phyloP scores from a whole-genome alignment of 1,140 invertebrate species.

The Lamellibrachia luymesi region DNA sequence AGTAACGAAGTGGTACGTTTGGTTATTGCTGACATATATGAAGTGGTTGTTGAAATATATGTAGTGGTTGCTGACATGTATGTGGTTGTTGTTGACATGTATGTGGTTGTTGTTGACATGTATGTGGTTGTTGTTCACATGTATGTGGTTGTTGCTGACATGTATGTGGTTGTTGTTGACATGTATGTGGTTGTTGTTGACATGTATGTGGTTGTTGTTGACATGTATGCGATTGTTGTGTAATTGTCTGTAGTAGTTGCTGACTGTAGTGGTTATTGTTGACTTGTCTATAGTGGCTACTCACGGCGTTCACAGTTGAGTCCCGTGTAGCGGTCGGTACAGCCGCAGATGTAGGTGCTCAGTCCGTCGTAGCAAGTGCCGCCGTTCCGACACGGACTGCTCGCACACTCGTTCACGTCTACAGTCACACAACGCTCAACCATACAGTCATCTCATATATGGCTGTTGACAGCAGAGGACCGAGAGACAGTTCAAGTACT shows the following conservation, averaged over 20 bases:
- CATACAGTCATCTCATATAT: too few relatives aligned
- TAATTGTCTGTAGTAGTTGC: background rate
- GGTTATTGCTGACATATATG: background rate
- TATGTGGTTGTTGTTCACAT: background rate
- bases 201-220: background rate
- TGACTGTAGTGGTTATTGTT: background rate
- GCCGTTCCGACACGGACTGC: conserved; percentile 26
- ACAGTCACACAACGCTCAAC: background rate
- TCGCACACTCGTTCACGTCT: conserved; percentile 22
- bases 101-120: background rate
- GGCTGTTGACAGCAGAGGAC: too few relatives aligned
- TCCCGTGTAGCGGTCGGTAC: conserved; percentile 13
- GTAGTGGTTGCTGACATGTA: background rate
- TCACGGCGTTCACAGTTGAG: conserved; percentile 24
- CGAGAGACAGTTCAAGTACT: too few relatives aligned
- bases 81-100: background rate
- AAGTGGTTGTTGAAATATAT: background rate
- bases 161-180: background rate
- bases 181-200: background rate
- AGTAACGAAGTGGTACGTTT: background rate
- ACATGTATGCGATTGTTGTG: background rate
- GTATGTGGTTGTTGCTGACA: background rate
- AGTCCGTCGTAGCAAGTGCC: conserved; percentile 26
- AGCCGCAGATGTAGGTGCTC: conserved; percentile 17
- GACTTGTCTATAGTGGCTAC: background rate